phyloP scores from a whole-genome alignment of 2,888 invertebrate species.

The Papilio demoleus region DNA sequence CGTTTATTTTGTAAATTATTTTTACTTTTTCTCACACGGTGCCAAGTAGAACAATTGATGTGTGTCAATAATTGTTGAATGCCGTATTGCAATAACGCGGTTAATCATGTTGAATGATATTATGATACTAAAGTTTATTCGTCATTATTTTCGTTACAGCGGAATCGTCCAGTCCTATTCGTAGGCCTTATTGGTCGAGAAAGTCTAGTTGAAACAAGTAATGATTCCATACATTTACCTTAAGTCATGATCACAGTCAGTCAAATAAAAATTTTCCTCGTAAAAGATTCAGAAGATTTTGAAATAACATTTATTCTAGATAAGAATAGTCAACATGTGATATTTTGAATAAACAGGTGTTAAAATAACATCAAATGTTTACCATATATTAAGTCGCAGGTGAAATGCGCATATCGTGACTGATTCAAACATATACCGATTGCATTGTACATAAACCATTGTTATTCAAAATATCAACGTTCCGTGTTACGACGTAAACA shows the following conservation, averaged over 20 bases:
- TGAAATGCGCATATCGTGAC: constrained; percentile 12
- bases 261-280: too few relatives aligned
- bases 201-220: too few relatives aligned
- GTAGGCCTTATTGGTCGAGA: too few relatives aligned
- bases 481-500: neutral
- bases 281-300: too few relatives aligned
- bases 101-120: too few relatives aligned
- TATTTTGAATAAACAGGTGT: constrained; percentile 1
- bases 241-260: too few relatives aligned
- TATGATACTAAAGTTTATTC: neutral
- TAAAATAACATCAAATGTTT: neutral
- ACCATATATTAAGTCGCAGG: constrained; percentile 3
- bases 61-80: neutral
- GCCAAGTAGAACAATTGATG: constrained; percentile 14
- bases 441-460: neutral
- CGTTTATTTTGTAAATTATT: constrained; percentile 14
- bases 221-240: too few relatives aligned
- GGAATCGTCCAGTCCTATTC: too few relatives aligned
- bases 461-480: constrained; percentile 1
- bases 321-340: neutral
- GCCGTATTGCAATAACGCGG: neutral
- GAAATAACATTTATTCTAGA: neutral
- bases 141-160: too few relatives aligned
- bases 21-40: constrained; percentile 1
- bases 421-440: neutral